A percentile compares a stretch with the other conserved stretches of the same genome.
These are phyloP conservation scores for Lucilia sericata DNA, from an alignment of 1,140 invertebrate genomes.

Conservation along the genomic window DNA sequence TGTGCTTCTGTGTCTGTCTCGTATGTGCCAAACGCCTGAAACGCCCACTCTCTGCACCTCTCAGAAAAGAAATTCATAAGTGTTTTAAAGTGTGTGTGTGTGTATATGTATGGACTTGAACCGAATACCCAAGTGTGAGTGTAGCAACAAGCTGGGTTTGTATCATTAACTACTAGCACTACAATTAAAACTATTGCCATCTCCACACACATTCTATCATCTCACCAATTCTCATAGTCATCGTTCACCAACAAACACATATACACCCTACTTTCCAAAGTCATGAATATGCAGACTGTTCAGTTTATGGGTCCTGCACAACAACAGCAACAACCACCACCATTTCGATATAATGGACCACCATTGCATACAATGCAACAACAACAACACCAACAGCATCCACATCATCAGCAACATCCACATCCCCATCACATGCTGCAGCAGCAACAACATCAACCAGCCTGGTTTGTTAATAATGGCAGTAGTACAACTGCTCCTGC, in stretches of 20 bases:
- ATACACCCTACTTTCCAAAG: not conserved
- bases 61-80: too few species aligned
- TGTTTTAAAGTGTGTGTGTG: too few species aligned
- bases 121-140: too few species aligned
- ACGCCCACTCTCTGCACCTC: too few species aligned
- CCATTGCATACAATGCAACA: conserved; percentile 36
- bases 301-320: conserved; percentile 31
- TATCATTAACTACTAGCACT: too few species aligned
- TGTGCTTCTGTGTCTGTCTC: not conserved
- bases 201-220: too few species aligned
- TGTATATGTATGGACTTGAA: too few species aligned
- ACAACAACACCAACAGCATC: conserved; percentile 9
- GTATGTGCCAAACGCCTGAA: too few species aligned
- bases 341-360: conserved; percentile 34
- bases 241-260: not conserved
- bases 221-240: not conserved
- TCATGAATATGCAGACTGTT: conserved; percentile 40
- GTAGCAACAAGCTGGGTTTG: too few species aligned
- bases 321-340: conserved; percentile 16
- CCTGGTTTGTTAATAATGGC: conserved; percentile 32
- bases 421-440: not conserved
- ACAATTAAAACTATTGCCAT: too few species aligned
- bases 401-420: not conserved
- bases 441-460: conserved; percentile 17
- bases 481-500: not conserved